phyloP scores from a whole-genome alignment of 2,797 vertebrate genomes.

The Tragelaphus eurycerus region DNA sequence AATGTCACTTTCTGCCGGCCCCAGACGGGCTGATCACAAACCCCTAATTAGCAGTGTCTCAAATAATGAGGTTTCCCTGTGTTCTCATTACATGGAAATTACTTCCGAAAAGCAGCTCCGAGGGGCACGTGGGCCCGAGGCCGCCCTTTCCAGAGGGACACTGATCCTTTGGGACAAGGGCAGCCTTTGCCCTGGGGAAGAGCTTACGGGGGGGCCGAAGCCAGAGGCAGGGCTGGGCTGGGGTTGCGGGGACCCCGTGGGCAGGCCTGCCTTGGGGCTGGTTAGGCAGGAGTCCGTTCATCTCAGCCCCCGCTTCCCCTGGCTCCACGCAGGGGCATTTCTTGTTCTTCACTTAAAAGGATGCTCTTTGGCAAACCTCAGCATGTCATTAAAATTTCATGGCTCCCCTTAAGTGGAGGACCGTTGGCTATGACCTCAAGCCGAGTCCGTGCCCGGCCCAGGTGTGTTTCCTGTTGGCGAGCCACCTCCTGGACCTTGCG shows the following conservation, averaged over 20 bases:
- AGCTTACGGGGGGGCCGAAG: accelerated
- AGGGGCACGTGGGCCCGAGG: accelerated
- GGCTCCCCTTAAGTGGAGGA: neutral
- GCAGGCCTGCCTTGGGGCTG: constrained; percentile 45
- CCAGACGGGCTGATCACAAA: neutral
- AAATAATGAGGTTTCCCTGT: constrained; percentile 34
- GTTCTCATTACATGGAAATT: constrained; percentile 45
- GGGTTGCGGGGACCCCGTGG: neutral
- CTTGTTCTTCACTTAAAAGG: neutral
- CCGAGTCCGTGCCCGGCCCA: accelerated
- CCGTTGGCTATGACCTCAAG: neutral
- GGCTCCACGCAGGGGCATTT: neutral
- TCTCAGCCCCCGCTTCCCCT: constrained; percentile 63
- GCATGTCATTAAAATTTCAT: neutral
- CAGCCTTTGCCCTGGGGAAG: neutral
- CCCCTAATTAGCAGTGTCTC: constrained; percentile 15
- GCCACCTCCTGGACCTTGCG: accelerated
- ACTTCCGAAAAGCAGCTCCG: neutral
- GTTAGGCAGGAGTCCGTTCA: constrained; percentile 74
- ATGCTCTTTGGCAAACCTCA: neutral
- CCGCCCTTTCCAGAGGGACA: neutral
- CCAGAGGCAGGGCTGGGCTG: neutral
- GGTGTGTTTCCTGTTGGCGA: neutral
- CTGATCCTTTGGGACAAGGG: neutral
- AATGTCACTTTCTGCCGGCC: neutral